Percentiles rank a stretch among this genome's conserved stretches.
Evolutionary conservation across 2,113 vertebrate species (phyloP).

Genomic region (Coracopsis vasa): DNA sequence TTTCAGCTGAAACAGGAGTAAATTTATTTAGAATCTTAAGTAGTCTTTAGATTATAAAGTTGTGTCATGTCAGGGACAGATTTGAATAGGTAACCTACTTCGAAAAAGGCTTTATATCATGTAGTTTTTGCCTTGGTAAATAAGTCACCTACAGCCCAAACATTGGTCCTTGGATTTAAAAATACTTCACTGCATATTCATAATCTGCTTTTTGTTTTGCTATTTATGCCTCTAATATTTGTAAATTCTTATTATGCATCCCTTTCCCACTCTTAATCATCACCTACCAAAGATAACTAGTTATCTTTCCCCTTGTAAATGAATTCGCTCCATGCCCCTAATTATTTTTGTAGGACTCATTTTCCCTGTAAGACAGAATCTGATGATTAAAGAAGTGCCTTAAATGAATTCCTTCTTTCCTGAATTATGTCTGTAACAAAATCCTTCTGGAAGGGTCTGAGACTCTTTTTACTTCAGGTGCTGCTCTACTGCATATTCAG

Average conservation of each 20-base stretch:
- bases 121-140: neutral
- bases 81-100: neutral
- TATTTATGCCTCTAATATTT: conserved; percentile 68
- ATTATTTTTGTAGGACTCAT: conserved; percentile 57
- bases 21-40: conserved; percentile 14
- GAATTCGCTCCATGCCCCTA: conserved; percentile 47
- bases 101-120: neutral
- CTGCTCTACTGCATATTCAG: neutral
- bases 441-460: neutral
- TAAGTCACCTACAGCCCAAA: conserved; percentile 52
- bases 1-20: neutral
- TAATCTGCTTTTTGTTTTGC: conserved; percentile 54
- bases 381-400: conserved; percentile 54
- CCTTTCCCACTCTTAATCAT: conserved; percentile 56
- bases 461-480: neutral
- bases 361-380: conserved; percentile 41
- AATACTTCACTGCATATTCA: conserved; percentile 57
- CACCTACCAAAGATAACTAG: conserved; percentile 58
- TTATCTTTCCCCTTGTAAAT: conserved; percentile 60
- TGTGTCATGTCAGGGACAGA: neutral
- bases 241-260: conserved; percentile 69
- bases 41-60: neutral
- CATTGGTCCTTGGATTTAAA: conserved; percentile 45
- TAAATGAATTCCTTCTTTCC: conserved; percentile 45
- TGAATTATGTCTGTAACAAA: conserved; percentile 26